Conservation (phyloP, 2,113 vertebrate genomes). For the Columbina picui region DNA sequence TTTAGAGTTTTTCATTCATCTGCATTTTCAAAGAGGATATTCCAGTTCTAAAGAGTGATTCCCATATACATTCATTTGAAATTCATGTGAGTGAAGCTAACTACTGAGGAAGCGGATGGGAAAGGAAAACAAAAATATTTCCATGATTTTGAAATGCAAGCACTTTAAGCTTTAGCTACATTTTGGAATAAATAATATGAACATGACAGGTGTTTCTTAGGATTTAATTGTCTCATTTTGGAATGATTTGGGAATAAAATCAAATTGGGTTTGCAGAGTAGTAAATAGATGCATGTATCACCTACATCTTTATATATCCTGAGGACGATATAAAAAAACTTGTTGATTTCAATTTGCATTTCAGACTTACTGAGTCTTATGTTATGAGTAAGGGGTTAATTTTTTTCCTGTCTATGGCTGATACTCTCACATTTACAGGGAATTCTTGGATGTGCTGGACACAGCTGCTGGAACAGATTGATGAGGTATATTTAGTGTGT, state of each 20-base stretch:
- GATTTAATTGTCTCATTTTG: conserved; percentile 1
- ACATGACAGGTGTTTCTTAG: not conserved
- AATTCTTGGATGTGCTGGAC: not conserved
- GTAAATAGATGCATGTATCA: not conserved
- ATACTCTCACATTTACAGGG: not conserved
- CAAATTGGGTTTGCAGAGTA: not conserved
- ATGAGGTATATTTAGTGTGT: not conserved
- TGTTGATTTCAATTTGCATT: not conserved
- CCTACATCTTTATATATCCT: not conserved
- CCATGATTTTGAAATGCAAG: not conserved
- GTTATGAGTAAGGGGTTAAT: not conserved
- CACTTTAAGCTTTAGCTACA: not conserved
- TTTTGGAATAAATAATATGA: conserved; percentile 12
- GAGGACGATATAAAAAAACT: not conserved
- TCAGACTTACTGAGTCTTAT: not conserved
- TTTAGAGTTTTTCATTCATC: conserved; percentile 15
- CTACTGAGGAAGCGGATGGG: not conserved
- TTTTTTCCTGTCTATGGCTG: not conserved
- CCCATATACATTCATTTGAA: not conserved
- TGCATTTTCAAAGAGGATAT: not conserved
- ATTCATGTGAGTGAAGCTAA: not conserved
- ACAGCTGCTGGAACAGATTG: not conserved
- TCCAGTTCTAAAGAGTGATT: not conserved
- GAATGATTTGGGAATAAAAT: conserved; percentile 18
- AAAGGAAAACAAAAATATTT: not conserved